Conservation (phyloP, 2,888 invertebrate genomes). For the Aelia acuminata region DNA sequence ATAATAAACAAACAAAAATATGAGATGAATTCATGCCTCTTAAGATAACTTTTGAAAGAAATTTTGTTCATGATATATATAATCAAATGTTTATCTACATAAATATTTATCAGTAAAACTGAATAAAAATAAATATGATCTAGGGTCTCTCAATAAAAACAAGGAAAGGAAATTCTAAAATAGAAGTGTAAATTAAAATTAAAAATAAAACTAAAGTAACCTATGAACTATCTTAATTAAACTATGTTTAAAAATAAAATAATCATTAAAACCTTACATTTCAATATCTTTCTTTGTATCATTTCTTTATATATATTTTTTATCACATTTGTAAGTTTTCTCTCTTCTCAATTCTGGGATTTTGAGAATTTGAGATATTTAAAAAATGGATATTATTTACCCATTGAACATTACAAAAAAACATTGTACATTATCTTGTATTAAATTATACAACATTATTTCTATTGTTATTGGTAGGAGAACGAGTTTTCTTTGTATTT, state of each 20-base stretch:
- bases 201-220: conserved; percentile 15
- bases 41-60: background rate
- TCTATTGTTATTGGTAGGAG: conserved; percentile 32
- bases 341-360: background rate
- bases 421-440: background rate
- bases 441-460: conserved; percentile 51
- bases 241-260: conserved; percentile 15
- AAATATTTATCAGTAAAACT: background rate
- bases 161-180: background rate
- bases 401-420: background rate
- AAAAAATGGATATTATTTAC: background rate
- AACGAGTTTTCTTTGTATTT: conserved; percentile 37
- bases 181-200: background rate
- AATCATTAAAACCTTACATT: background rate
- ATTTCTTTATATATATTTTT: background rate
- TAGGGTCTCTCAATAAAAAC: background rate
- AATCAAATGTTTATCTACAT: background rate
- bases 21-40: background rate
- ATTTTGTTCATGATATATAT: background rate
- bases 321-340: conserved; percentile 39
- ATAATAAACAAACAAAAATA: background rate
- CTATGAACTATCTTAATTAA: conserved; percentile 16
- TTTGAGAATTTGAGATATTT: conserved; percentile 19
- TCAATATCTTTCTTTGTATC: background rate
- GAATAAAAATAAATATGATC: background rate